phyloP scores from a whole-genome alignment of 2,888 invertebrate genomes.

The Microctonus aethiopoides region DNA sequence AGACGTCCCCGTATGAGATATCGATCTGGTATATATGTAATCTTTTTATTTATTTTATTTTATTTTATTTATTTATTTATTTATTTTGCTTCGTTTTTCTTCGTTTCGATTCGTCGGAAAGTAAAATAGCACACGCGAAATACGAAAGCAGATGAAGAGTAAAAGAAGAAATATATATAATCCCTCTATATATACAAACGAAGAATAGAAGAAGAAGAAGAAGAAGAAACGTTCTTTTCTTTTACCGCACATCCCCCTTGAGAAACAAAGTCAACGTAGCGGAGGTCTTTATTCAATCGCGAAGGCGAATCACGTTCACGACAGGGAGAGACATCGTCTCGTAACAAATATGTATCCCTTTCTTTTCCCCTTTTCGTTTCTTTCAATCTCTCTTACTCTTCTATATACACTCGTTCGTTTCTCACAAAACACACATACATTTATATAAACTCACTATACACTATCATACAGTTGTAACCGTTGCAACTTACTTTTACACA shows the following conservation, averaged over 20 bases:
- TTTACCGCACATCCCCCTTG: conserved; percentile 38
- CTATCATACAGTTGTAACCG: conserved; percentile 3
- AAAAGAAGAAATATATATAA: conserved; percentile 18
- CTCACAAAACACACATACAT: conserved; percentile 15
- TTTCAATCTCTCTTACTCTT: conserved; percentile 28
- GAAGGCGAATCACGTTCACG: conserved; percentile 64
- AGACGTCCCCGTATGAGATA: conserved; percentile 34
- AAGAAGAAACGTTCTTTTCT: conserved; percentile 39
- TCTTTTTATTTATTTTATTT: not conserved
- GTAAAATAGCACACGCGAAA: conserved; percentile 24
- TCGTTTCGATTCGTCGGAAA: conserved; percentile 18
- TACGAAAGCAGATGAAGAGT: conserved; percentile 20
- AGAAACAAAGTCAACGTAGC: conserved; percentile 56
- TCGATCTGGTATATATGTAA: conserved; percentile 35
- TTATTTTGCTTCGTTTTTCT: not conserved
- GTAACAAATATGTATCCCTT: conserved; percentile 62
- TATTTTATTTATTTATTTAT: not conserved
- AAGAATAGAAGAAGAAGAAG: conserved; percentile 5
- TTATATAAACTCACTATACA: too few species aligned
- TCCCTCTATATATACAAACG: conserved; percentile 1
- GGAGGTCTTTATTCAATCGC: conserved; percentile 64
- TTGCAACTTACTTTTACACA: conserved; percentile 22
- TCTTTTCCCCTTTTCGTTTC: conserved; percentile 20
- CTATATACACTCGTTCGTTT: conserved; percentile 10
- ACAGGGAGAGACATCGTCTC: conserved; percentile 60